Evolutionary conservation across 2,888 invertebrate genomes (phyloP).

Genomic region (Penaeus monodon): DNA sequence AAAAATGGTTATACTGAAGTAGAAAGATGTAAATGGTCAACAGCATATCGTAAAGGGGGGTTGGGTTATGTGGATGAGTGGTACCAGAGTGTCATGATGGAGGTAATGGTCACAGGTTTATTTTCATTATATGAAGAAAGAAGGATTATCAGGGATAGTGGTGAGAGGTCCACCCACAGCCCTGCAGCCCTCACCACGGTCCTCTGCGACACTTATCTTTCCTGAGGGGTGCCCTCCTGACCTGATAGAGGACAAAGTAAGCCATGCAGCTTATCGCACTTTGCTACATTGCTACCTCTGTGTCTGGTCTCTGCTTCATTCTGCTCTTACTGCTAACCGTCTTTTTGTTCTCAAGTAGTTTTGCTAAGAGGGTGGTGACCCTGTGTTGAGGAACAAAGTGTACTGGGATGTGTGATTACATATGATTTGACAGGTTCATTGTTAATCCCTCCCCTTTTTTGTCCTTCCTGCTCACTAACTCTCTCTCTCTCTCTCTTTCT

Average conservation of each 20-base stretch:
- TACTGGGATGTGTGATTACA: too few relatives aligned
- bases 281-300: neutral
- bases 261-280: neutral
- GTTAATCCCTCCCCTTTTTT: too few relatives aligned
- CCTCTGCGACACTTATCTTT: conserved; percentile 41
- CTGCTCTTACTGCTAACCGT: neutral
- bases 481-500: too few relatives aligned
- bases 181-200: conserved; percentile 32
- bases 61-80: too few relatives aligned
- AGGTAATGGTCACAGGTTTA: too few relatives aligned
- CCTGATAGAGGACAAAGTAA: conserved; percentile 59
- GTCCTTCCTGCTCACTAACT: too few relatives aligned
- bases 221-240: conserved; percentile 51
- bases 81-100: too few relatives aligned
- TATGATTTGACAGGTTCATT: too few relatives aligned
- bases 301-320: conserved; percentile 13
- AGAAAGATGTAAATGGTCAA: too few relatives aligned
- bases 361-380: conserved; percentile 73
- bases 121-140: conserved; percentile 41
- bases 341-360: conserved; percentile 9
- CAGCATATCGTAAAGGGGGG: too few relatives aligned
- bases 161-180: conserved; percentile 30
- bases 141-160: conserved; percentile 33
- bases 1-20: too few relatives aligned
- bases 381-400: neutral